These are phyloP conservation scores for Danaus melanippus DNA, from an alignment of 1,140 invertebrate species.

Conservation along the genomic window DNA sequence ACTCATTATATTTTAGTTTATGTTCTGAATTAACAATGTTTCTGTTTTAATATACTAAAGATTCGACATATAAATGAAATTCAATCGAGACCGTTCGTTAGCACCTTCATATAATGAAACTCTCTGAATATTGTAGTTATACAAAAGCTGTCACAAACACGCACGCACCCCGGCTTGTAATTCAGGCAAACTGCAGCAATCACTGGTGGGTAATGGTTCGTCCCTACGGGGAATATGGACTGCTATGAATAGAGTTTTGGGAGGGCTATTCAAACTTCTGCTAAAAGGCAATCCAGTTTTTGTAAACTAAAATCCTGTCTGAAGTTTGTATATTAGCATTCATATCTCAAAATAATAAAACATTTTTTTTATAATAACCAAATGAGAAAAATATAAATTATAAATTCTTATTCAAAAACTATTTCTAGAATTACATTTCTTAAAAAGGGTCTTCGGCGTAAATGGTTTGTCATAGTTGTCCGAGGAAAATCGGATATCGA, in stretches of 20 bases:
- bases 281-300: constrained; percentile 23
- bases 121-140: constrained; percentile 13
- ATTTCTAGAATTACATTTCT: too few species aligned
- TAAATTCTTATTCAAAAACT: too few species aligned
- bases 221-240: constrained; percentile 18
- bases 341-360: too few species aligned
- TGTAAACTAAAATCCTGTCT: constrained; percentile 4
- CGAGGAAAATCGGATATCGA: constrained; percentile 7
- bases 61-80: too few species aligned
- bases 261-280: constrained; percentile 18
- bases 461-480: too few species aligned
- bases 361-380: too few species aligned
- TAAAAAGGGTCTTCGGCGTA: too few species aligned
- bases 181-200: constrained; percentile 30
- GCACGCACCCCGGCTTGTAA: constrained; percentile 18
- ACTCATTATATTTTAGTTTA: too few species aligned
- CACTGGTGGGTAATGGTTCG: constrained; percentile 26
- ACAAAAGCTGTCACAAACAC: constrained; percentile 29
- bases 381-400: too few species aligned
- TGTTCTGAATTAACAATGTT: too few species aligned
- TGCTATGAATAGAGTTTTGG: constrained; percentile 14
- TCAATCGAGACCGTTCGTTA: constrained; percentile 8
- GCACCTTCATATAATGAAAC: constrained; percentile 16
- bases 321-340: too few species aligned
- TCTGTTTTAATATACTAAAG: too few species aligned